Base-by-base conservation (phyloP, 2,113 vertebrate species). In the Bolborhynchus lineola region DNA sequence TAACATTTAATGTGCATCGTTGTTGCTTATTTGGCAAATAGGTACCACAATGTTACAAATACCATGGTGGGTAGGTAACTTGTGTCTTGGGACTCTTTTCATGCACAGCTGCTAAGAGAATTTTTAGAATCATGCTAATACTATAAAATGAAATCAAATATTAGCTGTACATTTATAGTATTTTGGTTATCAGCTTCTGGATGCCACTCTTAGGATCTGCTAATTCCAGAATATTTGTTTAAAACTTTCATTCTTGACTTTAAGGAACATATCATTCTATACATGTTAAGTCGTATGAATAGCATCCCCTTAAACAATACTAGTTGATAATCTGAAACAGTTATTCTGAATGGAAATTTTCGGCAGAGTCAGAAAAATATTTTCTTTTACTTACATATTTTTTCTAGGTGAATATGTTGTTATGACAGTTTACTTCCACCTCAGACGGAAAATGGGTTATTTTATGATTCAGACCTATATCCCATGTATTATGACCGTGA, bases 381-480 rank as follows among this genome's bases (percentile, higher is more conserved):
- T 85, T 80, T n/a, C 7, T 39, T 23, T 63, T 59, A n/a, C 33
- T 78, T 18, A 78, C 42, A 82, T 94, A 28, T 63, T 68, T 96
- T 95, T 96, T 97, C 57, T 97, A 99, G 99, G 99, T 98, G 99
- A 99, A 99, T 99, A 99, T 94, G 97, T 99, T 96, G 99, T 99
- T 96, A 99, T 99, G 99, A 99, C 99, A 9, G 99, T 99, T 94
- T 98, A 99, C 93, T 99, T 99, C 97, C 99, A 99, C 95, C 98
- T 99, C 96, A 98, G 99, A 98, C 96, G 99, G 84, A 99, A 99
- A 98, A 99, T 99, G 99, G 99, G 99, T 95, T 99, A 99, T 98
- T 99, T 99, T 97, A 99, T 99, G 99, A 99, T 99, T 97, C 99
- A 99, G 97, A 99, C 99, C 3, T 99, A 99, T 94, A 99, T 99